These are phyloP conservation scores for Tachysurus vachellii DNA, from an alignment of 2,113 vertebrate species.

Conservation along the genomic window DNA sequence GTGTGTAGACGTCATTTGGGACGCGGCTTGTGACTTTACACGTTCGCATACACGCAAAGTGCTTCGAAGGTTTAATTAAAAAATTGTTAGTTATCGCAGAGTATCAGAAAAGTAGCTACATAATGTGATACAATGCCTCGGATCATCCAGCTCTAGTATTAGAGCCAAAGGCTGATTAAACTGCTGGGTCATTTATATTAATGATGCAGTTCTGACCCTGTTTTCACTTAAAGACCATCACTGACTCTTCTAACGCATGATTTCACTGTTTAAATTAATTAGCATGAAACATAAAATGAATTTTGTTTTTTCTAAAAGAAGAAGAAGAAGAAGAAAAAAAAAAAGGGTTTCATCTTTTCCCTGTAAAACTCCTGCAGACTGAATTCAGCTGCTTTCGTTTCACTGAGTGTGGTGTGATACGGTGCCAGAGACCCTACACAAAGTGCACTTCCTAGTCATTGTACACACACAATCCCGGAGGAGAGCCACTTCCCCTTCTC, in stretches of 20 bases:
- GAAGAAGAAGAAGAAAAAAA: too few relatives aligned
- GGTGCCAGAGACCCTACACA: slow-evolving; percentile 25
- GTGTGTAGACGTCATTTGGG: too few relatives aligned
- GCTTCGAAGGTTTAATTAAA: too few relatives aligned
- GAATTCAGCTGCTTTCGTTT: slow-evolving; percentile 16
- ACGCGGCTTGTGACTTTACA: too few relatives aligned
- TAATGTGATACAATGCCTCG: not conserved
- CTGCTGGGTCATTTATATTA: not conserved
- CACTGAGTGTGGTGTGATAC: not conserved
- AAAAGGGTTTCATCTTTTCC: not conserved
- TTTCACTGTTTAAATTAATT: not conserved
- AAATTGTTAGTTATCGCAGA: not conserved
- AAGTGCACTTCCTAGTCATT: slow-evolving; percentile 51
- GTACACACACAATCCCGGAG: slow-evolving; percentile 39
- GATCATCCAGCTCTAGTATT: not conserved
- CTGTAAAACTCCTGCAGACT: not conserved
- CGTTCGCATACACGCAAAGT: too few relatives aligned
- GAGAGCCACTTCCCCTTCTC: slow-evolving; percentile 29
- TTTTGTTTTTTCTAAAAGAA: too few relatives aligned
- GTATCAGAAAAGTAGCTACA: too few relatives aligned
- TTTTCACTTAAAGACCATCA: not conserved
- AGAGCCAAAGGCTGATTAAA: not conserved
- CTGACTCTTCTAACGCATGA: not conserved
- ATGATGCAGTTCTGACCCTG: not conserved
- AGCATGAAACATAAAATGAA: not conserved